Evolutionary conservation across 2,797 vertebrate species (phyloP).

Genomic region (Alauda arvensis): DNA sequence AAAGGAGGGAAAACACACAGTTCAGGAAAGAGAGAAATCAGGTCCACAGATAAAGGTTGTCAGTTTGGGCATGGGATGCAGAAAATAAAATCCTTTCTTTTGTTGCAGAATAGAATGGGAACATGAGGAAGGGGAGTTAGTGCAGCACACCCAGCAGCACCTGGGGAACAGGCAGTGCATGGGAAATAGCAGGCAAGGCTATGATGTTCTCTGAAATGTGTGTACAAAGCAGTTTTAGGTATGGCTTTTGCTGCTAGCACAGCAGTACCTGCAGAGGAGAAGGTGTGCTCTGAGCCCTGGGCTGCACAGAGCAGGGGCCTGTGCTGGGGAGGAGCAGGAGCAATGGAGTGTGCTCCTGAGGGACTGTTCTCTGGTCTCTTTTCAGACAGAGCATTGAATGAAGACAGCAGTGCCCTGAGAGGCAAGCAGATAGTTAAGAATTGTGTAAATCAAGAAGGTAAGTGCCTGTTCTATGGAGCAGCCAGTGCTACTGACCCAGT

Average conservation of each 20-base stretch:
- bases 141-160: background rate
- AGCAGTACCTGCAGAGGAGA: background rate
- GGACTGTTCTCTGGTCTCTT: background rate
- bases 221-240: background rate
- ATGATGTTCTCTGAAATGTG: background rate
- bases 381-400: background rate
- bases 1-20: background rate
- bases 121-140: background rate
- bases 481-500: background rate
- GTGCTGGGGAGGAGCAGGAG: background rate
- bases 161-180: background rate
- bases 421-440: background rate
- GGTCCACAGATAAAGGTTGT: background rate
- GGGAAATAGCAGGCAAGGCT: background rate
- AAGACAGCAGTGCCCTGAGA: background rate
- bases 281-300: background rate
- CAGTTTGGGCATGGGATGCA: background rate
- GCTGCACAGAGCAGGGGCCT: background rate
- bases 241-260: background rate
- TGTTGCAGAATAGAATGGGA: background rate
- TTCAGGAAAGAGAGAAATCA: background rate
- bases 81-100: background rate
- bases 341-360: background rate
- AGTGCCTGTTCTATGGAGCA: background rate
- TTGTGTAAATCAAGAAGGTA: background rate